Evolutionary conservation across 2,797 vertebrate genomes (phyloP).

Genomic region (Sandelia bainsii): DNA sequence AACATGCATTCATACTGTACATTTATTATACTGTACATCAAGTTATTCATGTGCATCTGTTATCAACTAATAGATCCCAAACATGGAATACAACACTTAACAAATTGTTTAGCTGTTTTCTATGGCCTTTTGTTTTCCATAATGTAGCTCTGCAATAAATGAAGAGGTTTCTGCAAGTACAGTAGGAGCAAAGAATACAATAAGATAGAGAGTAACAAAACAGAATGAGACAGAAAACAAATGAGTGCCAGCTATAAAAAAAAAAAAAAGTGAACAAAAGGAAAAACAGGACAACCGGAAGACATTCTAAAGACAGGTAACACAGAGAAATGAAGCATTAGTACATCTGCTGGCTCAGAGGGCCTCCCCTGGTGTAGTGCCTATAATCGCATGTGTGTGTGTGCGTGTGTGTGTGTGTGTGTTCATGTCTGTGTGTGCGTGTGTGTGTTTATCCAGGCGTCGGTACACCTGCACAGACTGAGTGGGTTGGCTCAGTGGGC

Average conservation of each 20-base stretch:
- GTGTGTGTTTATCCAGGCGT: conserved; percentile 80
- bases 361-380: conserved; percentile 74
- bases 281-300: conserved; percentile 28
- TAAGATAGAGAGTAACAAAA: neutral
- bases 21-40: neutral
- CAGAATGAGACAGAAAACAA: neutral
- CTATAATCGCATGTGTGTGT: conserved; percentile 49
- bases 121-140: neutral
- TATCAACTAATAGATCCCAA: conserved; percentile 15
- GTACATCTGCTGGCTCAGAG: conserved; percentile 82
- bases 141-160: neutral
- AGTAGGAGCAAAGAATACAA: neutral
- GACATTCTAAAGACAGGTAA: conserved; percentile 53
- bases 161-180: neutral
- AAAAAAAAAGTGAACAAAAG: neutral
- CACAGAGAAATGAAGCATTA: conserved; percentile 56
- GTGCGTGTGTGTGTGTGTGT: conserved; percentile 42
- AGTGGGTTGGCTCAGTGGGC: conserved; percentile 80
- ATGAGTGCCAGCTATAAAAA: neutral
- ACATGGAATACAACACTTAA: neutral
- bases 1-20: conserved; percentile 18
- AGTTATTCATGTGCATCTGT: conserved; percentile 49
- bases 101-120: neutral
- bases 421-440: too few relatives aligned
- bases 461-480: conserved; percentile 84